phyloP scores from a whole-genome alignment of 2,797 vertebrate genomes.

The Muscicapa comitata region DNA sequence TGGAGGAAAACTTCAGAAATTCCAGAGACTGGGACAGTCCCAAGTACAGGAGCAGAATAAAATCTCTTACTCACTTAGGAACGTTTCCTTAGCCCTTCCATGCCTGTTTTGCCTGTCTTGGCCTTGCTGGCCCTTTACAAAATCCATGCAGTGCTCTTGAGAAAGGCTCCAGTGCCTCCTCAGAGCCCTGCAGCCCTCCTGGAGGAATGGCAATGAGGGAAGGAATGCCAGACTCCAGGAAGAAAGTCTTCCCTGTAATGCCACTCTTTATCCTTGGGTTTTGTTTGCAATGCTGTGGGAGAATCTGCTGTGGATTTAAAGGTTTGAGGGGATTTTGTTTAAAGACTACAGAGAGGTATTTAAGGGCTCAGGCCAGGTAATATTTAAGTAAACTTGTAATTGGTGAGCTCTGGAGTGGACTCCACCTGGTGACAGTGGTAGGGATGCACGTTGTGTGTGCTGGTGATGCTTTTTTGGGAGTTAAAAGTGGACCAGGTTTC shows the following conservation, averaged over 20 bases:
- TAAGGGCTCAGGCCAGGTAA: neutral
- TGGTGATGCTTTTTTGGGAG: neutral
- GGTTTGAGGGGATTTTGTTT: neutral
- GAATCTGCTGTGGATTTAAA: neutral
- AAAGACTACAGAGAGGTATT: neutral
- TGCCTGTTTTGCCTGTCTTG: neutral
- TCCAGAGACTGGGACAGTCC: neutral
- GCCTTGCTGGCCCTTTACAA: neutral
- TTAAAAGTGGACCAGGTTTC: neutral
- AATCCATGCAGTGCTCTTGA: neutral
- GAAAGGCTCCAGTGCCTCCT: neutral
- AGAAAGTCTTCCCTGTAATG: neutral
- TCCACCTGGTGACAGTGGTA: fast-evolving
- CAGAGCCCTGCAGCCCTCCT: neutral
- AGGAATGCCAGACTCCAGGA: neutral
- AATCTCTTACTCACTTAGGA: neutral
- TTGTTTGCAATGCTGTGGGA: neutral
- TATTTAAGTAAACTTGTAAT: neutral
- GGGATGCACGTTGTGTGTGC: neutral
- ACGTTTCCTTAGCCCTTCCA: fast-evolving
- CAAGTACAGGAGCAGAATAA: neutral
- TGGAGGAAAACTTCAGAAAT: neutral
- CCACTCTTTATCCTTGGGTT: neutral
- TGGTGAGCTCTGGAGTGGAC: neutral
- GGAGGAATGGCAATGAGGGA: neutral